Conservation (phyloP, 2,888 invertebrate species). For the Panzeria rudis region DNA sequence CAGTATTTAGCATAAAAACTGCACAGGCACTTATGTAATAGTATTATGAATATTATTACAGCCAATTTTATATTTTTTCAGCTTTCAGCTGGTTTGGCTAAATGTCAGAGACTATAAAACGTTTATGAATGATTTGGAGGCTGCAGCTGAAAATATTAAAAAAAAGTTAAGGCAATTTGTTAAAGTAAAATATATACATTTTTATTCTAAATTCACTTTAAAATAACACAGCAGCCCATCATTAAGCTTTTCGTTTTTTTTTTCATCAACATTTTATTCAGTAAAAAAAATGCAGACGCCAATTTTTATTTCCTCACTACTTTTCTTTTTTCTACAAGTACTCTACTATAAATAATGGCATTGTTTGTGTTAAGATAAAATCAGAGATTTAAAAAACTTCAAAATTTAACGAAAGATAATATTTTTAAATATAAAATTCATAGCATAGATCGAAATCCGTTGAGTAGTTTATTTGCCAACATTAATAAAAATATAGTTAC, state of each 20-base stretch:
- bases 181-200: slow-evolving; percentile 39
- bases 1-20: slow-evolving; percentile 51
- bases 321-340: background rate
- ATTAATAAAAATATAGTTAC: no score
- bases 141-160: background rate
- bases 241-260: slow-evolving; percentile 40
- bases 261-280: slow-evolving; percentile 35
- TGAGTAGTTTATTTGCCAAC: no score
- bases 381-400: no score
- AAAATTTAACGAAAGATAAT: background rate
- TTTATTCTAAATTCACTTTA: slow-evolving; percentile 42
- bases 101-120: slow-evolving; percentile 63
- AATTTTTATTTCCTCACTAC: slow-evolving; percentile 56
- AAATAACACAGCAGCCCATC: slow-evolving; percentile 55
- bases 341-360: background rate
- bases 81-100: slow-evolving; percentile 39
- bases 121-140: slow-evolving; percentile 39
- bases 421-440: no score
- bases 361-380: background rate
- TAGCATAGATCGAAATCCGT: no score
- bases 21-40: slow-evolving; percentile 32
- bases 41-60: slow-evolving; percentile 49
- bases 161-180: slow-evolving; percentile 44
- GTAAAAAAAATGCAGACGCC: slow-evolving; percentile 60
- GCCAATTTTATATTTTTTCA: slow-evolving; percentile 15